Percentiles rank a stretch among this genome's conserved stretches.
Conservation (phyloP, 2,888 invertebrate species). For the Parapristionchus giblindavisi region DNA sequence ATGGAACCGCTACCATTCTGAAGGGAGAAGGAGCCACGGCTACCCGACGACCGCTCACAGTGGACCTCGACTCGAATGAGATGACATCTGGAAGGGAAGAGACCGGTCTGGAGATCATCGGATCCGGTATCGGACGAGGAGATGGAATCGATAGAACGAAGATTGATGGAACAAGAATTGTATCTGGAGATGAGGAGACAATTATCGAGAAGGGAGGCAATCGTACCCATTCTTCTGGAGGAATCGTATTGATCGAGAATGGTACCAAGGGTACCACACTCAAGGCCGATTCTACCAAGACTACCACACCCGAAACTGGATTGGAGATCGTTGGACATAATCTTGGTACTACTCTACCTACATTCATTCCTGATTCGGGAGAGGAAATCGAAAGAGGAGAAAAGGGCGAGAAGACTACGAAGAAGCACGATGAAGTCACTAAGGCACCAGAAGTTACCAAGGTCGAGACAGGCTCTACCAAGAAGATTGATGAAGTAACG, state of each 20-base stretch:
- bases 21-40: background rate
- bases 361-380: background rate
- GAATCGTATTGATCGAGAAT: no score
- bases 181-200: constrained; percentile 1
- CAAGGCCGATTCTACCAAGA: background rate
- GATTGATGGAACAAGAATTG: background rate
- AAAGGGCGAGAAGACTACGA: background rate
- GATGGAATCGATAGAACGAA: background rate
- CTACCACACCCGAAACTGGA: background rate
- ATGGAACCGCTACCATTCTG: background rate
- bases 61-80: constrained; percentile 7
- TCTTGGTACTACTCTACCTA: background rate
- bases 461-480: no score
- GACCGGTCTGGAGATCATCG: constrained; percentile 23
- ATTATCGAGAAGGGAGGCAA: constrained; percentile 9
- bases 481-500: no score
- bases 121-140: background rate
- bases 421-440: background rate
- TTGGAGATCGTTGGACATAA: background rate
- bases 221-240: background rate
- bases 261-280: background rate
- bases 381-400: constrained; percentile 8
- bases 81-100: background rate
- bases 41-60: background rate
- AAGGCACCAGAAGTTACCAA: no score